Percentiles rank a stretch among this genome's conserved stretches.
Evolutionary conservation across 2,888 invertebrate species (phyloP).

Genomic region (Leptodirus hochenwartii): DNA sequence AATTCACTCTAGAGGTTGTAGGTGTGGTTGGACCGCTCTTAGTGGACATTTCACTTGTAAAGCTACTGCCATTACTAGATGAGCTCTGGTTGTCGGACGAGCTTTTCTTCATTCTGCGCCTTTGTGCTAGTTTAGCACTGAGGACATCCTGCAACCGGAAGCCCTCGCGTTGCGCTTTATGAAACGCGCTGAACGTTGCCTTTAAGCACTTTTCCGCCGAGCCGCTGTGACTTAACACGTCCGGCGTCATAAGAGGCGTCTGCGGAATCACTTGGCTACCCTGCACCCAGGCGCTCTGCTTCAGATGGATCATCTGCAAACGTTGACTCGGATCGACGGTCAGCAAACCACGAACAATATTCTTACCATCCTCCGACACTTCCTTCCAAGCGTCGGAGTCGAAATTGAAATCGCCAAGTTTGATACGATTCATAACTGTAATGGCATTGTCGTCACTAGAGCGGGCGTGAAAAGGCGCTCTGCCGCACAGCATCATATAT

Average conservation of each 20-base stretch:
- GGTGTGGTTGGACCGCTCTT: conserved; percentile 20
- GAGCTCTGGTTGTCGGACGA: conserved; percentile 26
- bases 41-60: conserved; percentile 25
- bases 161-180: conserved; percentile 49
- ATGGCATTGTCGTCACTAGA: conserved; percentile 54
- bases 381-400: conserved; percentile 48
- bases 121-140: conserved; percentile 49
- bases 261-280: conserved; percentile 27
- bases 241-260: conserved; percentile 42
- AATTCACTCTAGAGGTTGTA: conserved; percentile 10
- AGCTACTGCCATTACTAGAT: conserved; percentile 24
- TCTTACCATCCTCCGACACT: conserved; percentile 57
- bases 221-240: conserved; percentile 30
- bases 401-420: conserved; percentile 62
- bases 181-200: conserved; percentile 48
- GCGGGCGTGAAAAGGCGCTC: conserved; percentile 64
- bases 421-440: conserved; percentile 54
- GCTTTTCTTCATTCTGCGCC: conserved; percentile 42
- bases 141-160: conserved; percentile 55
- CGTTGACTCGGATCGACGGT: conserved; percentile 60
- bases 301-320: conserved; percentile 46
- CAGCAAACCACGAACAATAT: conserved; percentile 54
- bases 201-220: conserved; percentile 36
- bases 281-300: conserved; percentile 48
- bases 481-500: conserved; percentile 54